phyloP scores from a whole-genome alignment of 2,113 vertebrate genomes.

The Tinamus guttatus region DNA sequence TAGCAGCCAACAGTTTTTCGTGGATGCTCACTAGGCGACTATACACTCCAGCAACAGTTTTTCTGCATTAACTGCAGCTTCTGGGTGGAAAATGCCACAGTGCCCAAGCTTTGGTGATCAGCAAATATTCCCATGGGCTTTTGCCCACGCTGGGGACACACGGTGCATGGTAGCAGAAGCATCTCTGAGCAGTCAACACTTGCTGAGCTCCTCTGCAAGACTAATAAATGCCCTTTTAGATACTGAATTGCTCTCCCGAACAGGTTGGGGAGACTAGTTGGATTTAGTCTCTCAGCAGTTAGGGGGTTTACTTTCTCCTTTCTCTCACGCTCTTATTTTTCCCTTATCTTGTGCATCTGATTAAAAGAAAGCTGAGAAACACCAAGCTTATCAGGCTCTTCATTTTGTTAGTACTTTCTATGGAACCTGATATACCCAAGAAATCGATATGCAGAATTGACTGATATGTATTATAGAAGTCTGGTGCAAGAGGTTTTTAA shows the following conservation, averaged over 20 bases:
- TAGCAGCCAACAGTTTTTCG: background rate
- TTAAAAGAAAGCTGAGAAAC: background rate
- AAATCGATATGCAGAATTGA: background rate
- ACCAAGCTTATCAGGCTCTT: background rate
- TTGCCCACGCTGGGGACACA: background rate
- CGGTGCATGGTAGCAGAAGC: background rate
- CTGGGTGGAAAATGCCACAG: background rate
- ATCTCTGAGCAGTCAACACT: background rate
- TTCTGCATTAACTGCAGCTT: background rate
- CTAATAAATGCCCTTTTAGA: background rate
- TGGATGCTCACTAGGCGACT: background rate
- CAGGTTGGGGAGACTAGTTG: background rate
- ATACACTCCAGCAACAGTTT: background rate
- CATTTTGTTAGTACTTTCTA: background rate
- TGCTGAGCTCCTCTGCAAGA: background rate
- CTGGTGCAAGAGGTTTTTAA: background rate
- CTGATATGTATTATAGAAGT: background rate
- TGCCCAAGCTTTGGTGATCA: background rate
- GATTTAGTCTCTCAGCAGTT: background rate
- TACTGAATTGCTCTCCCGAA: background rate
- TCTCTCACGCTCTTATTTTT: background rate
- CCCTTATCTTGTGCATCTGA: background rate
- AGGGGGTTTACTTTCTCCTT: background rate
- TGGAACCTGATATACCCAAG: background rate
- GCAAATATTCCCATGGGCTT: accelerated